phyloP scores from a whole-genome alignment of 2,797 vertebrate species.

The Myotis myotis region DNA sequence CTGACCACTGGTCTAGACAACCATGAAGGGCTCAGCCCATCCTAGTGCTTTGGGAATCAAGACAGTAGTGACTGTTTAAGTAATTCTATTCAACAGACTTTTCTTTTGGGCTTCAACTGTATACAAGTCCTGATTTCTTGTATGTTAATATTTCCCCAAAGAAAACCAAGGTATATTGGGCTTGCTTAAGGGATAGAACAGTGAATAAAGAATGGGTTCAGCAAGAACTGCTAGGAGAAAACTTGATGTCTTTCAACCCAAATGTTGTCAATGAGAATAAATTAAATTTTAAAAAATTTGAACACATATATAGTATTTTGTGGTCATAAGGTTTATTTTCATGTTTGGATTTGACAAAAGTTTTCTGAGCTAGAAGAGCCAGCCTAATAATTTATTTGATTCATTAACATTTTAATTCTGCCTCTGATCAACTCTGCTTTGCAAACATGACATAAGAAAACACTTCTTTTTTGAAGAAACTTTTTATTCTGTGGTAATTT shows the following conservation, averaged over 20 bases:
- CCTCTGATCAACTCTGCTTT: constrained; percentile 7
- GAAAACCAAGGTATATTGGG: background rate
- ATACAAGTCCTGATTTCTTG: background rate
- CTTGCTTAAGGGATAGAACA: background rate
- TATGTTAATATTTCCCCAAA: background rate
- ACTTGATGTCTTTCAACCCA: background rate
- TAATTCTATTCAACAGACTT: background rate
- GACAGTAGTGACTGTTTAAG: background rate
- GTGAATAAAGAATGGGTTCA: background rate
- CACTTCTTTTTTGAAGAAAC: background rate
- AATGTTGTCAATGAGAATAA: background rate
- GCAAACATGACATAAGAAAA: background rate
- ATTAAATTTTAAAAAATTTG: background rate
- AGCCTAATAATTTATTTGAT: background rate
- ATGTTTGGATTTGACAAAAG: background rate
- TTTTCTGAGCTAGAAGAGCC: background rate
- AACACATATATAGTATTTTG: background rate
- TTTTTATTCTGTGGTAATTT: background rate
- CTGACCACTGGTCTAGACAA: background rate
- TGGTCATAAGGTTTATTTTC: background rate
- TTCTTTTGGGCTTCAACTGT: background rate
- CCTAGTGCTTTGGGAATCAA: background rate
- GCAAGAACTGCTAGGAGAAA: background rate
- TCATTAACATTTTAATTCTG: constrained; percentile 22
- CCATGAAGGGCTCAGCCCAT: background rate